These are phyloP conservation scores for Antennarius maculatus DNA, from an alignment of 2,797 vertebrate genomes.

Conservation along the genomic window DNA sequence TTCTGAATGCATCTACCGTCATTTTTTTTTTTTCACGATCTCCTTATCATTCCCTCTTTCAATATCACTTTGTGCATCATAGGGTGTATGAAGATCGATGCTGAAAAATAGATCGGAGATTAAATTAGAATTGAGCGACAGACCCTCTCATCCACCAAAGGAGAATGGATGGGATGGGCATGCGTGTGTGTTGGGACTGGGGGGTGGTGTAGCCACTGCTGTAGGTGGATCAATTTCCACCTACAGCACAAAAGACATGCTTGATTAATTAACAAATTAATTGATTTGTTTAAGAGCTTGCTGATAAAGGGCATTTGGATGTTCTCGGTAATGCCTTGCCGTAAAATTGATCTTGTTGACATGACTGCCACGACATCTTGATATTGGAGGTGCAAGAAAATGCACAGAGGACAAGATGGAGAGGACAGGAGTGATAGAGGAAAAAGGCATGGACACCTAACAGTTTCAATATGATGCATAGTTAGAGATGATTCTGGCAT, in stretches of 20 bases:
- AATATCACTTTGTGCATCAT: constrained; percentile 52
- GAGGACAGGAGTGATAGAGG: neutral
- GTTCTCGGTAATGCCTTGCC: constrained; percentile 1
- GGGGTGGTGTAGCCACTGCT: neutral
- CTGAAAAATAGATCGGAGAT: constrained; percentile 64
- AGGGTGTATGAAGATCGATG: constrained; percentile 67
- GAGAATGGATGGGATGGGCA: constrained; percentile 3
- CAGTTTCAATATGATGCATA: constrained; percentile 15
- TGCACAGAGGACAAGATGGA: constrained; percentile 14
- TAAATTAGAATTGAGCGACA: constrained; percentile 70
- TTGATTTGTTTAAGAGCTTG: constrained; percentile 49
- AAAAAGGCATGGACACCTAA: neutral
- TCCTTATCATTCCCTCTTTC: constrained; percentile 63
- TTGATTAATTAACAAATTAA: constrained; percentile 69
- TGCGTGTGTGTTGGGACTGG: constrained; percentile 20
- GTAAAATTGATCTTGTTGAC: constrained; percentile 41
- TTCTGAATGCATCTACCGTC: constrained; percentile 7
- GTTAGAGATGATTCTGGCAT: constrained; percentile 25
- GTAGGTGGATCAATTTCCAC: constrained; percentile 49
- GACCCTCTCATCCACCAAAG: constrained; percentile 44
- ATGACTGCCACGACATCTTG: neutral
- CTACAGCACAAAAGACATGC: constrained; percentile 26
- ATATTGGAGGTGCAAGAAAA: neutral
- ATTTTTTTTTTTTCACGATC: constrained; percentile 49
- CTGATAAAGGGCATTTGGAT: constrained; percentile 42